A percentile compares a stretch with the other conserved stretches of the same genome.
phyloP scores from a whole-genome alignment of 2,888 invertebrate species.

The Entomobrya multifasciata region DNA sequence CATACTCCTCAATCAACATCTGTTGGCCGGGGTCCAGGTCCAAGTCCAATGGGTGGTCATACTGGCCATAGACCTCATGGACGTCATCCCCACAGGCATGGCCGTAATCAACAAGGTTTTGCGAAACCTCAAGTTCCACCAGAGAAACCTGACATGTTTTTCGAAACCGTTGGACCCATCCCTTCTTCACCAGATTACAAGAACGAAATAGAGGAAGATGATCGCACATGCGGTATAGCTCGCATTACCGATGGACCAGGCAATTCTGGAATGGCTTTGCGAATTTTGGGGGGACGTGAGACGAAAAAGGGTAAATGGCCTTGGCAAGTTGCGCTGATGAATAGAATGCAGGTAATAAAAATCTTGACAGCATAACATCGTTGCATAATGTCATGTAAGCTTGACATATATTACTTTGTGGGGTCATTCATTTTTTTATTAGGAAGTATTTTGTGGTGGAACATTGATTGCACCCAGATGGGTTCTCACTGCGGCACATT shows the following conservation, averaged over 20 bases:
- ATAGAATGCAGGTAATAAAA: conserved; percentile 87
- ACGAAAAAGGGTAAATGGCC: conserved; percentile 90
- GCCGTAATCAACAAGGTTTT: conserved; percentile 43
- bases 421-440: conserved; percentile 43
- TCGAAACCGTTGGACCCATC: conserved; percentile 66
- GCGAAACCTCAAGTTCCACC: conserved; percentile 25
- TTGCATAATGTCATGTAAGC: conserved; percentile 13
- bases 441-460: conserved; percentile 95
- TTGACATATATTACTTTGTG: not conserved
- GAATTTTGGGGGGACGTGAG: conserved; percentile 93
- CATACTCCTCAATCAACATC: not conserved
- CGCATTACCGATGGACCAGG: conserved; percentile 67
- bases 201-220: conserved; percentile 43
- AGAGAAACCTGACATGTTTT: conserved; percentile 45
- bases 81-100: conserved; percentile 54
- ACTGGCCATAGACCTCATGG: not conserved
- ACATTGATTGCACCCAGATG: conserved; percentile 90
- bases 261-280: conserved; percentile 81
- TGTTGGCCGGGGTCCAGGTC: conserved; percentile 3
- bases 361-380: no score
- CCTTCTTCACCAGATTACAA: conserved; percentile 54
- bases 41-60: not conserved
- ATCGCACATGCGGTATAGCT: conserved; percentile 78
- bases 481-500: conserved; percentile 89
- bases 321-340: conserved; percentile 96